Evolutionary conservation across 2,797 vertebrate species (phyloP).

Genomic region (Rhodeus uyekii): DNA sequence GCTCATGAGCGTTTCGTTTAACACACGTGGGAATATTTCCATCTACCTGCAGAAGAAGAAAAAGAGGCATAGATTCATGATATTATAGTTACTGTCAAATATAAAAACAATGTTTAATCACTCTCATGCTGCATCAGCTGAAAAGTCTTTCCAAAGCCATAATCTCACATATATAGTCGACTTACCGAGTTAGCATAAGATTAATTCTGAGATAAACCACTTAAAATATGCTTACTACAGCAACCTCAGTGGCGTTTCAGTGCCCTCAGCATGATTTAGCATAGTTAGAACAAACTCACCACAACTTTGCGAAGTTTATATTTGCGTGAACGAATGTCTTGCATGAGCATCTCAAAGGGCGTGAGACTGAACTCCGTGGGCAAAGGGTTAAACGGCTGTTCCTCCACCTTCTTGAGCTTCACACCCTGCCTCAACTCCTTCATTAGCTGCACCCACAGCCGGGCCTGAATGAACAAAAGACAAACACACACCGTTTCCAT

Average conservation of each 20-base stretch:
- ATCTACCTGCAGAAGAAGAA: conserved; percentile 77
- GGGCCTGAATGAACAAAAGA: conserved; percentile 74
- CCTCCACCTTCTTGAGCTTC: conserved; percentile 95
- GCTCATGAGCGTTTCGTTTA: conserved; percentile 90
- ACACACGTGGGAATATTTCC: conserved; percentile 88
- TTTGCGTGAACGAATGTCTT: conserved; percentile 91
- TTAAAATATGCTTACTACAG: conserved; percentile 13
- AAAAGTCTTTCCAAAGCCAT: not conserved
- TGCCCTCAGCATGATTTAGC: not conserved
- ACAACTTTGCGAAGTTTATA: conserved; percentile 96
- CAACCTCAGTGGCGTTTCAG: not conserved
- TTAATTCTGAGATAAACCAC: conserved; percentile 11
- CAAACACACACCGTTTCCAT: conserved; percentile 7
- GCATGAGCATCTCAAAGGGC: conserved; percentile 98
- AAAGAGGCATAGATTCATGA: conserved; percentile 10
- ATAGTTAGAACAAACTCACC: conserved; percentile 76
- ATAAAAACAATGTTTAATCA: not conserved
- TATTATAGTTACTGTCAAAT: not conserved
- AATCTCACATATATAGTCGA: conserved; percentile 14
- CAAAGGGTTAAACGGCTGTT: conserved; percentile 89
- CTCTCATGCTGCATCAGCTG: conserved; percentile 4
- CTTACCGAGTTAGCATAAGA: not conserved
- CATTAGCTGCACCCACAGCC: conserved; percentile 97
- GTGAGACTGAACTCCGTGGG: conserved; percentile 96
- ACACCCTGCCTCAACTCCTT: conserved; percentile 92